phyloP scores from a whole-genome alignment of 2,113 vertebrate species.

The Trichomycterus rosablanca region DNA sequence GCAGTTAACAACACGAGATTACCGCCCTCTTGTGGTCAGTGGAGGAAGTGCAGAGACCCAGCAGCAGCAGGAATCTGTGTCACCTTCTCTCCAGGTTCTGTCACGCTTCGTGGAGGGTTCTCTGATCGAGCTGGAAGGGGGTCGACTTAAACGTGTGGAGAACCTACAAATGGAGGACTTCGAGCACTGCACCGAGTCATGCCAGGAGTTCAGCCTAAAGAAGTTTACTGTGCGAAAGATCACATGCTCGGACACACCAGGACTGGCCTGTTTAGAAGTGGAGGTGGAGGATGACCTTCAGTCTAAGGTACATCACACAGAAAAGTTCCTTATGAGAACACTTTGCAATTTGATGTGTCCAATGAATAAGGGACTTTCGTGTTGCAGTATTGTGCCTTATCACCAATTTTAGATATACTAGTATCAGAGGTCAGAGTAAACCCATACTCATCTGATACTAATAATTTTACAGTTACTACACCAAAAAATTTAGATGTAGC shows the following conservation, averaged over 20 bases:
- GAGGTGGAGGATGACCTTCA: conserved; percentile 59
- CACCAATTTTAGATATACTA: no score
- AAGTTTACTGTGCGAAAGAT: conserved; percentile 67
- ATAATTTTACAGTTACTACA: no score
- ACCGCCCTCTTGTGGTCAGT: conserved; percentile 34
- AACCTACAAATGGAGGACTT: conserved; percentile 70
- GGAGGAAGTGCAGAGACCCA: conserved; percentile 20
- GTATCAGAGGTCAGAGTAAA: no score
- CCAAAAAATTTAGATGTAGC: no score
- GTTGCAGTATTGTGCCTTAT: no score
- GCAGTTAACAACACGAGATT: conserved; percentile 13
- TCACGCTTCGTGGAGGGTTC: conserved; percentile 67
- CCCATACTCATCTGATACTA: no score
- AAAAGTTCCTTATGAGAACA: not conserved
- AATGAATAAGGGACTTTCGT: no score
- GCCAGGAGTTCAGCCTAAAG: conserved; percentile 65
- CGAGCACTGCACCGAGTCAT: conserved; percentile 58
- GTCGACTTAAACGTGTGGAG: conserved; percentile 64
- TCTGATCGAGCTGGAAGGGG: conserved; percentile 66
- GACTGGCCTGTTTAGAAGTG: conserved; percentile 61
- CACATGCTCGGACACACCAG: conserved; percentile 47
- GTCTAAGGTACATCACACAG: conserved; percentile 57
- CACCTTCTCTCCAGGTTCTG: conserved; percentile 52
- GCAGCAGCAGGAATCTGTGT: conserved; percentile 13
- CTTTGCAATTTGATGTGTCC: no score